phyloP scores from a whole-genome alignment of 2,113 vertebrate genomes.

The Gavialis gangeticus region DNA sequence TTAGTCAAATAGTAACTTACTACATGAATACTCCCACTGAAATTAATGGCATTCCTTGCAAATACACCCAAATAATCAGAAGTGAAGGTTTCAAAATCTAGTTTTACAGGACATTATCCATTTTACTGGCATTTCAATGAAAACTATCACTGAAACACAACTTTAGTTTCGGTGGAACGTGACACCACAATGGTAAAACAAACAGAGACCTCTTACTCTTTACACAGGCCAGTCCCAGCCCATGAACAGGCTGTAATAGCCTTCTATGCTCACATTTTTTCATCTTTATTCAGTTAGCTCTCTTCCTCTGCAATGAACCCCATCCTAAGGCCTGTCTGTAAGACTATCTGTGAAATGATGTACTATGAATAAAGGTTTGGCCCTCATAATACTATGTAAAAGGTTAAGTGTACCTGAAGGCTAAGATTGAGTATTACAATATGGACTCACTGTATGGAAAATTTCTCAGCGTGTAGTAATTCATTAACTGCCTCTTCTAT shows the following conservation, averaged over 20 bases:
- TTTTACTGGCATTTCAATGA: background rate
- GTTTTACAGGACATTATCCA: background rate
- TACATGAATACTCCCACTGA: background rate
- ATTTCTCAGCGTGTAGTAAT: background rate
- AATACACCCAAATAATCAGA: background rate
- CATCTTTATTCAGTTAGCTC: background rate
- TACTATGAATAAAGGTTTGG: background rate
- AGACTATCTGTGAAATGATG: background rate
- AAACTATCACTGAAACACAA: background rate
- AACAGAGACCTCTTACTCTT: background rate
- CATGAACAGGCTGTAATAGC: background rate
- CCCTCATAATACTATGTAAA: background rate
- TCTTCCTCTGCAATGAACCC: background rate
- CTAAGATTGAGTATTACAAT: background rate
- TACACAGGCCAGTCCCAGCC: background rate
- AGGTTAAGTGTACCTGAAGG: background rate
- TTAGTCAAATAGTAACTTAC: background rate
- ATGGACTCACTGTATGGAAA: background rate
- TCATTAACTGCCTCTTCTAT: background rate
- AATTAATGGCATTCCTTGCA: background rate
- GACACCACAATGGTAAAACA: background rate
- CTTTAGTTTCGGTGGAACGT: background rate
- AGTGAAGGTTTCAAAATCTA: background rate
- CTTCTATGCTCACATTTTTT: background rate
- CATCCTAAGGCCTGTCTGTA: background rate